Evolutionary conservation across 2,113 vertebrate species (phyloP), one percentile per base, ranked within the genome.

Genomic region (Turdus rufiventris): DNA sequence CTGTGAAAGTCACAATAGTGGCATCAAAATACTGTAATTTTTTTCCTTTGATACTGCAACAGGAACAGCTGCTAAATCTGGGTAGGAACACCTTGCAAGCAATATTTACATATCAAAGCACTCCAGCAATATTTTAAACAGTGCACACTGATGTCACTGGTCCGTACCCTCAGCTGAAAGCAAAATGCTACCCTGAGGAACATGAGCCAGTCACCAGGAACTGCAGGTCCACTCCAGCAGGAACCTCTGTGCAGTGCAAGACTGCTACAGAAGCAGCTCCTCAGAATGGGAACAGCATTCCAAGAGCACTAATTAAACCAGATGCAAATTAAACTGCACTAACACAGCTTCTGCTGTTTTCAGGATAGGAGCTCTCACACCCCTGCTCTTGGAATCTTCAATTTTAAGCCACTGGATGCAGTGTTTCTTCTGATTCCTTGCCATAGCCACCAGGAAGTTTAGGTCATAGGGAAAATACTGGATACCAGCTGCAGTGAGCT

Each of bases 391-490:
- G 63, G 42, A 34, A 78, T 18, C 31, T 50, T 58, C 34, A 42
- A 2, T 51, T 68, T 24, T 65, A 68, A 91, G 66, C 31, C 19
- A 21, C 1, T 54, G 14, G 26, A 34, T 51, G 33, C 76, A 45
- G 40, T 2, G 24, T 40, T 77, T 62, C 33, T 17, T 25, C 40
- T 4, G 16, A 33, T 54, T 50, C 36, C 34, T 79, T 42, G 61
- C 73, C 48, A 71, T 2, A 68, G 67, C 5, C 40, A 45, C 31
- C n/a, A 53, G 28, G n/a, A 70, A 88, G 57, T n/a, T 65, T 23
- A 60, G 33, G 36, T 63, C 6, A 0, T 1, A 40, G 43, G 26
- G 26, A 2, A 1, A 84, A 72, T 5, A 67, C 8, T 4, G 0
- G 36, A 36, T 14, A 63, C 3, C 23, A 89, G 51, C 29, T 17